Conservation (phyloP, 2,888 invertebrate species). For the Diadegma fenestrale region DNA sequence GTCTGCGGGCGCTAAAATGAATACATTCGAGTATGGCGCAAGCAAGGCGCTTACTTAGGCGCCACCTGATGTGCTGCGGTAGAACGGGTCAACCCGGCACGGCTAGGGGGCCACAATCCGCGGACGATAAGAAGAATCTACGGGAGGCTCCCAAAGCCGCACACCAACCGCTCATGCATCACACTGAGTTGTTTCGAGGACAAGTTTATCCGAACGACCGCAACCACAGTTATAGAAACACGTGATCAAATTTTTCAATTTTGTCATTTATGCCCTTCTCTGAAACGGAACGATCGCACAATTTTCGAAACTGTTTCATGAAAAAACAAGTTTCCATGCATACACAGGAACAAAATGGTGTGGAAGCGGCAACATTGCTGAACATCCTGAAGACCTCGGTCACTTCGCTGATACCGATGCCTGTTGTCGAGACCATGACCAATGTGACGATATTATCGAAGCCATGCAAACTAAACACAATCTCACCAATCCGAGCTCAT, state of each 20-base stretch:
- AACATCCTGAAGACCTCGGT: conserved; percentile 77
- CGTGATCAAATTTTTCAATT: background rate
- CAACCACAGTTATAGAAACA: background rate
- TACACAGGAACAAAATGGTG: conserved; percentile 81
- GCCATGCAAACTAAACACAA: conserved; percentile 76
- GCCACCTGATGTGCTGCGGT: too few species aligned
- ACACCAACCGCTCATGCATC: conserved; percentile 1
- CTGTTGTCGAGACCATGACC: conserved; percentile 81
- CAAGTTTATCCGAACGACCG: background rate
- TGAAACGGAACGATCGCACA: background rate
- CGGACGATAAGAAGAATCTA: background rate
- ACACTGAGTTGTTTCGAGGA: background rate
- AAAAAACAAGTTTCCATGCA: conserved; percentile 1
- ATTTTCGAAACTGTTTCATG: background rate
- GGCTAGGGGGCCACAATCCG: background rate
- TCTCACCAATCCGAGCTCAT: conserved; percentile 78
- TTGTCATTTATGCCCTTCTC: background rate
- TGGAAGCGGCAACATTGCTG: conserved; percentile 79
- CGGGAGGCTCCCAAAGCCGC: background rate
- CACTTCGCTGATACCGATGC: conserved; percentile 77
- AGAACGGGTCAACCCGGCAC: too few species aligned
- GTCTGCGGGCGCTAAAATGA: background rate
- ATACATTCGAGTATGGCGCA: background rate
- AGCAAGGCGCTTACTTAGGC: background rate
- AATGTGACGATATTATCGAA: conserved; percentile 79